Percentiles rank a stretch among this genome's conserved stretches.
Evolutionary conservation across 1,140 invertebrate genomes (phyloP).

Genomic region (Ylistrum balloti): DNA sequence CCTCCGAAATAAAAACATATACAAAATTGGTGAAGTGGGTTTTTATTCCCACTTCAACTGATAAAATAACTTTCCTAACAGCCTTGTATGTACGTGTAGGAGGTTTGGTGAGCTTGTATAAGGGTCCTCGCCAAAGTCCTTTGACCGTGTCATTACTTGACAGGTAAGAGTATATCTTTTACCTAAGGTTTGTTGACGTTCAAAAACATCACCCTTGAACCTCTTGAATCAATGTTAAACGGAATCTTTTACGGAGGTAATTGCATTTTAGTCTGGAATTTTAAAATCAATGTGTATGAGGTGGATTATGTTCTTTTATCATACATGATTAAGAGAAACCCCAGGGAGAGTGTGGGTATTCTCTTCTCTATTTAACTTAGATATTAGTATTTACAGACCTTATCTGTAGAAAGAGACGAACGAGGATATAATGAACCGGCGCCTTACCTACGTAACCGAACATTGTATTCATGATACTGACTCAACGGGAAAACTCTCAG

Average conservation of each 20-base stretch:
- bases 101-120: not conserved
- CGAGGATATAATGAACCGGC: not conserved
- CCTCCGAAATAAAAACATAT: not conserved
- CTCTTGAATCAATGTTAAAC: not conserved
- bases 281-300: conserved; percentile 35
- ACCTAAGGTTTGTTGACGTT: not conserved
- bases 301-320: conserved; percentile 21
- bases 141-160: not conserved
- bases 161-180: conserved; percentile 7
- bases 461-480: conserved; percentile 6
- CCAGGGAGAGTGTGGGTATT: not conserved
- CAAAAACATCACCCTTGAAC: conserved; percentile 15
- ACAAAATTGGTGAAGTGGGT: not conserved
- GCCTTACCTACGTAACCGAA: conserved; percentile 23
- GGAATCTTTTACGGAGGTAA: conserved; percentile 3
- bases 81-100: not conserved
- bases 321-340: conserved; percentile 23
- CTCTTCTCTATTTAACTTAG: not conserved
- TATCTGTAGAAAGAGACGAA: not conserved
- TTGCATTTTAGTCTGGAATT: conserved; percentile 39
- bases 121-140: not conserved
- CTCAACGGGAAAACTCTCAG: not conserved
- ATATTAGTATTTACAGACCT: conserved; percentile 4
- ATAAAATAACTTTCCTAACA: not conserved
- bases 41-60: not conserved